Percentiles rank a stretch among this genome's conserved stretches.
Conservation (phyloP, 2,113 vertebrate species). For the Hemibagrus wyckioides region DNA sequence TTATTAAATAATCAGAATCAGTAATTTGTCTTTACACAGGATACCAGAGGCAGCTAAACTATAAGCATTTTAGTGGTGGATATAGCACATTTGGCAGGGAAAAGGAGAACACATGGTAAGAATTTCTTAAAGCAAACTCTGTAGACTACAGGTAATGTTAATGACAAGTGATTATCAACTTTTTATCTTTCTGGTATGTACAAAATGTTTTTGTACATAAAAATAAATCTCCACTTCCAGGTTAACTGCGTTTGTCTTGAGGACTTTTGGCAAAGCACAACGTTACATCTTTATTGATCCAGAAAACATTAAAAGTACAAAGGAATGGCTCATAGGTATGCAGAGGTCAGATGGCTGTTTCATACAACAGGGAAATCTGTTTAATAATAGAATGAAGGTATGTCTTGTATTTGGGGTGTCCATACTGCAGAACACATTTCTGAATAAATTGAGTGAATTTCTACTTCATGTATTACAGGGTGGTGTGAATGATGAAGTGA, state of each 20-base stretch:
- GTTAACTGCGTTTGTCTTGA: conserved; percentile 81
- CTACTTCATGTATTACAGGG: conserved; percentile 66
- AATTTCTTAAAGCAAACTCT: background rate
- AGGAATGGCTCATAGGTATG: conserved; percentile 68
- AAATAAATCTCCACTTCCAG: conserved; percentile 59
- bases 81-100: conserved; percentile 65
- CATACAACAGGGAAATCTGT: conserved; percentile 68
- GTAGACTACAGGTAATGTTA: too few relatives aligned
- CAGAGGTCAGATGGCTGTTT: conserved; percentile 78
- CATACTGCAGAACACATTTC: background rate
- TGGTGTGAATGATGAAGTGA: conserved; percentile 77
- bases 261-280: conserved; percentile 58
- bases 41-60: conserved; percentile 69
- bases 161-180: too few relatives aligned
- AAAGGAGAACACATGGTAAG: conserved; percentile 86
- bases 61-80: conserved; percentile 76
- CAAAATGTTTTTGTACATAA: background rate
- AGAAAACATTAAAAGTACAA: conserved; percentile 47
- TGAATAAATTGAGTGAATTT: background rate
- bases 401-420: background rate
- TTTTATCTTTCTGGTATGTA: background rate
- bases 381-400: conserved; percentile 80
- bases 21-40: conserved; percentile 60
- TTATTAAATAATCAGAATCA: too few relatives aligned
- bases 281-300: conserved; percentile 70